Evolutionary conservation across 2,797 vertebrate species (phyloP).

Genomic region (Anguilla pacifica): DNA sequence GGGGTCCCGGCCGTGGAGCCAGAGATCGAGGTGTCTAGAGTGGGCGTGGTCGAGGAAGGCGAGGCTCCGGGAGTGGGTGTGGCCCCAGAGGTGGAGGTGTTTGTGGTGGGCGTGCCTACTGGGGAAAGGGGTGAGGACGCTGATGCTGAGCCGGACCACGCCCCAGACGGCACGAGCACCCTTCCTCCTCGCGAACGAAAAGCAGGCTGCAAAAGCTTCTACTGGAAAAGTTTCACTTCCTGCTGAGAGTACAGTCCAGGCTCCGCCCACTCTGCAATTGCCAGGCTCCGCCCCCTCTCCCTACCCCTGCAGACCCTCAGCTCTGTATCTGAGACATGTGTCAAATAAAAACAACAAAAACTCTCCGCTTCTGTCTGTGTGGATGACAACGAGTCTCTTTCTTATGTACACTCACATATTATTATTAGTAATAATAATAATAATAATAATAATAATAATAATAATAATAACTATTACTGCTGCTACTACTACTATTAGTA

Average conservation of each 20-base stretch:
- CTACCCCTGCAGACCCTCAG: not conserved
- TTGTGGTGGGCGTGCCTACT: not conserved
- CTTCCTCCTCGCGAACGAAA: not conserved
- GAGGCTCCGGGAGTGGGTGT: not conserved
- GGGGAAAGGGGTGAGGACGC: not conserved
- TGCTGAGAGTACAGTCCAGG: not conserved
- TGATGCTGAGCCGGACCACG: not conserved
- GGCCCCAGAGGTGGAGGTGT: not conserved
- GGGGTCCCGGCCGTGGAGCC: not conserved
- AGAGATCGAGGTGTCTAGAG: not conserved
- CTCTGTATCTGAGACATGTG: not conserved
- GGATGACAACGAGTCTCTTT: not conserved
- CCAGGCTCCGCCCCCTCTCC: not conserved
- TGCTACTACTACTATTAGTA: too few species aligned
- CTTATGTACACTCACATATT: not conserved
- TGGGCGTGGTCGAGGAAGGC: not conserved
- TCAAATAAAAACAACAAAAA: constrained; percentile 14
- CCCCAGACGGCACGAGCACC: not conserved
- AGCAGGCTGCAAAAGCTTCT: constrained; percentile 14
- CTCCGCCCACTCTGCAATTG: not conserved
- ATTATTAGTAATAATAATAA: not conserved
- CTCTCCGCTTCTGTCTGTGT: not conserved
- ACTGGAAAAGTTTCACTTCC: constrained; percentile 9
- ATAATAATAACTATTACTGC: not conserved
- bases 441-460: not conserved